A percentile compares a stretch with the other conserved stretches of the same genome.
Conservation (phyloP, 2,113 vertebrate genomes). For the Pionites leucogaster region DNA sequence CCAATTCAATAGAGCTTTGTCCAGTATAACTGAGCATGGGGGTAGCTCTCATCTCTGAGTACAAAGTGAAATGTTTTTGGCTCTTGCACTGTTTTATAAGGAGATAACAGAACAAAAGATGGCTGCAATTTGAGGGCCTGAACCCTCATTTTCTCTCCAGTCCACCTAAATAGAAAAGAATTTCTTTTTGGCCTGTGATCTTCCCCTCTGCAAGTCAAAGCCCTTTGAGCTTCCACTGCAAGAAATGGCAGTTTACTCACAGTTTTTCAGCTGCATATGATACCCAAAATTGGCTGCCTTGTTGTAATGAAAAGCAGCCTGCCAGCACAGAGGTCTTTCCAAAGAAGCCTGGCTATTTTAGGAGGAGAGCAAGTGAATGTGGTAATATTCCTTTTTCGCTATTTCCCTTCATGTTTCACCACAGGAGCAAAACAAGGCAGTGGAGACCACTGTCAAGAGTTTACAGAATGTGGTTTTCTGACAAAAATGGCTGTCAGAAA, state of each 20-base stretch:
- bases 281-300: not conserved
- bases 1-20: conserved; percentile 17
- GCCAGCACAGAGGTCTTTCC: not conserved
- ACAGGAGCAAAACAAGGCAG: not conserved
- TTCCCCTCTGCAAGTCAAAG: conserved; percentile 6
- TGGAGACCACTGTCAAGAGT: not conserved
- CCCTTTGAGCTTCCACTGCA: not conserved
- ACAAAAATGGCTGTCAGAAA: not conserved
- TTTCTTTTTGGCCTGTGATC: conserved; percentile 10
- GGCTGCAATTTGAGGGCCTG: not conserved
- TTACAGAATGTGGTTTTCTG: not conserved
- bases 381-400: not conserved
- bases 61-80: conserved; percentile 31
- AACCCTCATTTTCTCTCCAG: conserved; percentile 42
- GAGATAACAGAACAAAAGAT: conserved; percentile 40
- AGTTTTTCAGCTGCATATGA: not conserved
- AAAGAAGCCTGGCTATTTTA: not conserved
- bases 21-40: not conserved
- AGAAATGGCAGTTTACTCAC: conserved; percentile 19
- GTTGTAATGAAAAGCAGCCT: conserved; percentile 21
- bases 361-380: not conserved
- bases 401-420: not conserved
- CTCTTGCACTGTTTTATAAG: conserved; percentile 17
- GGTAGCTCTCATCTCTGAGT: not conserved
- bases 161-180: not conserved